Conservation (phyloP, 2,888 invertebrate species). For the Epinotia nisella region DNA sequence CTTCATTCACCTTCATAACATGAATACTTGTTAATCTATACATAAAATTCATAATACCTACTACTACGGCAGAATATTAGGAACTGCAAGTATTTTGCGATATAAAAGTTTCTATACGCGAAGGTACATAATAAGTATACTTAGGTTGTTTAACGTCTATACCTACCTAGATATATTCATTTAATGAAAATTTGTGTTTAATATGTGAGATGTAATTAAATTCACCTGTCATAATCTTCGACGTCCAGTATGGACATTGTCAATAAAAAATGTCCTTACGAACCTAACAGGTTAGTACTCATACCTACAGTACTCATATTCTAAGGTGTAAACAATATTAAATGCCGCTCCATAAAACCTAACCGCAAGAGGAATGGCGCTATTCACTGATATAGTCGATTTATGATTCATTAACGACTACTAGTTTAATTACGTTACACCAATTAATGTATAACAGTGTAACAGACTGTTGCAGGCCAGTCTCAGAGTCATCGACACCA, state of each 20-base stretch:
- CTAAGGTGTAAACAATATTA: slow-evolving; percentile 7
- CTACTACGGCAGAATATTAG: too few species aligned
- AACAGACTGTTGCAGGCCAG: slow-evolving; percentile 5
- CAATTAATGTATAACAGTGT: neutral
- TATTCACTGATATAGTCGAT: slow-evolving; percentile 12
- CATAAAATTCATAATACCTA: neutral
- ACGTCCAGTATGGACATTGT: neutral
- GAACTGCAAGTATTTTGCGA: too few species aligned
- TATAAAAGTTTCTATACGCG: too few species aligned
- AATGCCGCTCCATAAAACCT: slow-evolving; percentile 1
- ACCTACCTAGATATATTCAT: too few species aligned
- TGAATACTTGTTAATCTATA: too few species aligned
- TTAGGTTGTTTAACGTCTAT: too few species aligned
- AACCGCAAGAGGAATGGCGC: slow-evolving; percentile 6
- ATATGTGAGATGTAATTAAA: neutral
- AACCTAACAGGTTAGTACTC: neutral
- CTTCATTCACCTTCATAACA: too few species aligned
- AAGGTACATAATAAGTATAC: too few species aligned
- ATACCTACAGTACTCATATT: neutral
- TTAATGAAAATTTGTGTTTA: too few species aligned
- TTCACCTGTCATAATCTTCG: neutral
- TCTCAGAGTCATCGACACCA: slow-evolving; percentile 14
- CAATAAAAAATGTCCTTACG: neutral
- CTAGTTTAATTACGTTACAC: neutral
- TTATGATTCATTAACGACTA: slow-evolving; percentile 9